A percentile compares a stretch with the other conserved stretches of the same genome.
Conservation (phyloP, 1,140 invertebrate species). For the Drosophila obscura region DNA sequence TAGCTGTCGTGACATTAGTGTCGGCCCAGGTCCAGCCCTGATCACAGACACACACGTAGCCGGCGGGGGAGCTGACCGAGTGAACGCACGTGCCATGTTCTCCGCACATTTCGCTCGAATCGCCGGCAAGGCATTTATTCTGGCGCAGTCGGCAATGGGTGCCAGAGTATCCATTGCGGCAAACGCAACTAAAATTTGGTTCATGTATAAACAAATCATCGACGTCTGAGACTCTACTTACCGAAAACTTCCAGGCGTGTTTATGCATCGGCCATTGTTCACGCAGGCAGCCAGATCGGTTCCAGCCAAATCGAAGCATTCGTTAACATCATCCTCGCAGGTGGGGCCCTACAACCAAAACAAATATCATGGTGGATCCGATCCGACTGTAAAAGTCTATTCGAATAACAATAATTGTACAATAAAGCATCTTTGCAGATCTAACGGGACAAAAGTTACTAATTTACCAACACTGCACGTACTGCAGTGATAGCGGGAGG, state of each 20-base stretch:
- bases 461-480: background rate
- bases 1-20: conserved; percentile 84
- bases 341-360: conserved; percentile 85
- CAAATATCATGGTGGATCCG: too few species aligned
- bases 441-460: too few species aligned
- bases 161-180: conserved; percentile 90
- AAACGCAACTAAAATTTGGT: conserved; percentile 88
- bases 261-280: conserved; percentile 94
- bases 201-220: too few species aligned
- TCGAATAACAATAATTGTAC: too few species aligned
- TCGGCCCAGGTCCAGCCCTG: conserved; percentile 93
- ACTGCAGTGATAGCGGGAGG: too few species aligned
- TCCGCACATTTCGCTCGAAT: conserved; percentile 92
- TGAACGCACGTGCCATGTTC: conserved; percentile 93
- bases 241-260: conserved; percentile 91
- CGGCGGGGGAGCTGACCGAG: conserved; percentile 82
- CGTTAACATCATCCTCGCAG: conserved; percentile 93
- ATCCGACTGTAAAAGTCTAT: background rate
- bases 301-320: conserved; percentile 90
- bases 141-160: conserved; percentile 90
- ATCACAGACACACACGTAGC: conserved; percentile 91
- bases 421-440: too few species aligned
- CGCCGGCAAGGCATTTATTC: conserved; percentile 89
- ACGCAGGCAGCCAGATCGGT: conserved; percentile 94
- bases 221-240: conserved; percentile 77